Base-by-base conservation (phyloP, 2,888 invertebrate genomes). In the Tetanocera ferruginea region DNA sequence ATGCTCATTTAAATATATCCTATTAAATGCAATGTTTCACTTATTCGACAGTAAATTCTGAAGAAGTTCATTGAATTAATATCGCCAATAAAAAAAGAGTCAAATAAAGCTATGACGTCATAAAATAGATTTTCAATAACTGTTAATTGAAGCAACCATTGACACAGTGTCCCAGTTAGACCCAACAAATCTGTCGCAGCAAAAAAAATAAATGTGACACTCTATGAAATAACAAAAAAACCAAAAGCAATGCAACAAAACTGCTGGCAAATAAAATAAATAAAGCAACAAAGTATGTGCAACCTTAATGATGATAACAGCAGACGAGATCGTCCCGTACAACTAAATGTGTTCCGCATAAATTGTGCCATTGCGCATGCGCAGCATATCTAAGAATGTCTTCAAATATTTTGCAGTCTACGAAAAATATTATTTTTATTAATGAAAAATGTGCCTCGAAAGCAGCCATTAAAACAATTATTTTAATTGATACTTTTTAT, bases 231-330 rank as follows among this genome's bases (percentile, higher is more conserved):
- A 37, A 6, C n/a, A n/a, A 8, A 37, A 37, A 43, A 14, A 43
- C 3, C 37, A 43, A 14, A 43, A 1, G n/a, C n/a, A 43, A 43
- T 14, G 43, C 43, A 37, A 8, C 5, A 37, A 37, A 37, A 37
- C 37, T 37, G 37, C 37, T 37, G 5, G 9, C 9, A 8, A 37
- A 37, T 37, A 37, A 37, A 8, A 37, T 25, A n/a, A 60, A 25
- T 25, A 67, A 37, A 25, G 1, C 67, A 23, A n/a, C 19, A 37
- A 14, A 67, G n/a, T 67, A 9, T 4, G 11, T 37, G 4, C 17
- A 51, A 72, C 72, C 72, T 60, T 72, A 72, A 72, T 72, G 57
- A 60, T 43, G 11, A 23, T 43, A 72, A 4, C 72, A 60, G 72
- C 19, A 23, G 5, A 62, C 0, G 25, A 62, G 31, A 5, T 31